These are phyloP conservation scores for Pantherophis alleghaniensis DNA, from an alignment of 2,797 vertebrate genomes.

Conservation along the genomic window DNA sequence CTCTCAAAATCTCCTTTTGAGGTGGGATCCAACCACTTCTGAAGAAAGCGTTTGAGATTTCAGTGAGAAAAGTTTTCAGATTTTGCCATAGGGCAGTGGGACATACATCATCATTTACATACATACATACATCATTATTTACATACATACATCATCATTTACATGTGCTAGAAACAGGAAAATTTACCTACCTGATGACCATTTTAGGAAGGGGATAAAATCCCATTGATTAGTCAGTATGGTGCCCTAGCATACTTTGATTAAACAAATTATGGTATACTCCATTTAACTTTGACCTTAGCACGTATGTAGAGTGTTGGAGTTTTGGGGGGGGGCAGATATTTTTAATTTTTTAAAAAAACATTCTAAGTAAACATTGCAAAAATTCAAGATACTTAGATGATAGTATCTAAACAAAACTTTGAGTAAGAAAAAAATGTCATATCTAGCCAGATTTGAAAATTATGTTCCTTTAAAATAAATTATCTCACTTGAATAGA, in stretches of 20 bases:
- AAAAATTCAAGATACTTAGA: background rate
- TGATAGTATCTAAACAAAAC: background rate
- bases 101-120: background rate
- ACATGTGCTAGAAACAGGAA: background rate
- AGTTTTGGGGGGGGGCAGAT: accelerated
- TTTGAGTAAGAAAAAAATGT: background rate
- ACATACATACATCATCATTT: background rate
- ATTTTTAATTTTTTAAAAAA: background rate
- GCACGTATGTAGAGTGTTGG: background rate
- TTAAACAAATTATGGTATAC: no score
- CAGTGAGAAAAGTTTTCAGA: background rate
- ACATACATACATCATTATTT: background rate
- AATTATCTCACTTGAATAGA: slow-evolving; percentile 33
- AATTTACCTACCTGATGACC: background rate
- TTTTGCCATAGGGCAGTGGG: background rate
- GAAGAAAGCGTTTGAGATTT: background rate
- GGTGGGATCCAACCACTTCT: background rate
- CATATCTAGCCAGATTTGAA: background rate
- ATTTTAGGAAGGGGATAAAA: background rate
- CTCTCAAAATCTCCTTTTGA: background rate
- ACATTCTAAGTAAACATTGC: background rate
- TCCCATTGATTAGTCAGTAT: background rate
- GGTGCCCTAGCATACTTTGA: background rate
- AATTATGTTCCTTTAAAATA: slow-evolving; percentile 20
- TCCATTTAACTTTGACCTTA: background rate